Conservation (phyloP, 2,888 invertebrate species). For the Graphium colonna region DNA sequence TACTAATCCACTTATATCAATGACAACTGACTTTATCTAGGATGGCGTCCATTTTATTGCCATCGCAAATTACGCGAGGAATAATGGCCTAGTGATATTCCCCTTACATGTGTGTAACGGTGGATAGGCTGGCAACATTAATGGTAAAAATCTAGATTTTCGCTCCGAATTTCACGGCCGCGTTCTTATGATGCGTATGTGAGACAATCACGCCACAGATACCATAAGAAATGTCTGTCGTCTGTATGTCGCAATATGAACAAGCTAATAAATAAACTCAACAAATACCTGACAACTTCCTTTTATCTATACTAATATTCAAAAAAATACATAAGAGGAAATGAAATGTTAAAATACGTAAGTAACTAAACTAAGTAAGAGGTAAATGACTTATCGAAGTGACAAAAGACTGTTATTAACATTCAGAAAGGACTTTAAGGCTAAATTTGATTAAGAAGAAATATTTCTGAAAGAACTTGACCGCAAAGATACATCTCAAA, state of each 20-base stretch:
- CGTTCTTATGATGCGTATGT: slow-evolving; percentile 29
- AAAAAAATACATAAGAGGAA: neutral
- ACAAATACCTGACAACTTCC: neutral
- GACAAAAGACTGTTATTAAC: too few relatives aligned
- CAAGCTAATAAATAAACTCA: neutral
- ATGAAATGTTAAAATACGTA: neutral
- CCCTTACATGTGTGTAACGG: slow-evolving; percentile 30
- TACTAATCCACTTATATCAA: slow-evolving; percentile 13
- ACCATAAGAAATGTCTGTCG: neutral
- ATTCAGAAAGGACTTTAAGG: too few relatives aligned
- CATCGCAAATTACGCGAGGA: slow-evolving; percentile 17
- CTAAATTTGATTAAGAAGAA: too few relatives aligned
- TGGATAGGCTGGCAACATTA: slow-evolving; percentile 23
- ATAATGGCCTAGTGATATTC: slow-evolving; percentile 11
- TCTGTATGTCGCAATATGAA: neutral
- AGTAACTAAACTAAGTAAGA: neutral
- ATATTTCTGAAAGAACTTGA: too few relatives aligned
- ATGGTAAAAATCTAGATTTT: slow-evolving; percentile 57
- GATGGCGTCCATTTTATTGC: slow-evolving; percentile 5
- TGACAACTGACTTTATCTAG: neutral
- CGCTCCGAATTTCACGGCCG: slow-evolving; percentile 58
- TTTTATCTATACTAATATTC: neutral
- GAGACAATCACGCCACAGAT: slow-evolving; percentile 5
- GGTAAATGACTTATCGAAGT: too few relatives aligned
- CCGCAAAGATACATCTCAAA: too few relatives aligned